phyloP scores from a whole-genome alignment of 2,113 vertebrate species.

The Pygathrix nemaeus region DNA sequence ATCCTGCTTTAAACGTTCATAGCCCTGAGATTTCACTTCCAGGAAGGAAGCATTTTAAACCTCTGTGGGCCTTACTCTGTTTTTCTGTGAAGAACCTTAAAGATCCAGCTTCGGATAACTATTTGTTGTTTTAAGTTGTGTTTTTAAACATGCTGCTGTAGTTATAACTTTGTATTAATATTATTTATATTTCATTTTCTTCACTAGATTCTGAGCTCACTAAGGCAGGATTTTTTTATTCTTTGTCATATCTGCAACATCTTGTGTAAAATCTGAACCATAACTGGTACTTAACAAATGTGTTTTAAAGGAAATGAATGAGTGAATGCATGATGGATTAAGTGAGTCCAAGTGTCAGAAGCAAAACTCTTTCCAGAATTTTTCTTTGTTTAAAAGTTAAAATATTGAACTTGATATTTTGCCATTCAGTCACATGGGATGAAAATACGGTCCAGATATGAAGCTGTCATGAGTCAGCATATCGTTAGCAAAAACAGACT shows the following conservation, averaged over 20 bases:
- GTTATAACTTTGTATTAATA: neutral
- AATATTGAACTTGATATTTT: neutral
- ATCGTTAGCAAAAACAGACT: neutral
- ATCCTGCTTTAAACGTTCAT: neutral
- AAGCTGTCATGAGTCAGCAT: neutral
- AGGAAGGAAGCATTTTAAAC: neutral
- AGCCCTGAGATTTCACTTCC: neutral
- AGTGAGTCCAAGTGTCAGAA: neutral
- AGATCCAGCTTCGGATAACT: neutral
- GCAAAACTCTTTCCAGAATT: neutral
- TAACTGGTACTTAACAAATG: neutral
- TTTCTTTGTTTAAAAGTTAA: neutral
- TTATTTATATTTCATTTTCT: neutral
- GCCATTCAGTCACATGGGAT: neutral
- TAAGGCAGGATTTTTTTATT: neutral
- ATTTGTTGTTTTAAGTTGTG: neutral
- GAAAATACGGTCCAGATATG: neutral
- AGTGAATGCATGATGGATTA: neutral
- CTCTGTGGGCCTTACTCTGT: neutral
- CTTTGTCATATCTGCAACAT: neutral
- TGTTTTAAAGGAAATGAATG: constrained; percentile 6
- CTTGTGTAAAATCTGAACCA: neutral
- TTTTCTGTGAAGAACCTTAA: neutral
- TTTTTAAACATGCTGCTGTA: neutral
- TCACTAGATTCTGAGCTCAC: neutral